Percentiles rank a stretch among this genome's conserved stretches.
These are phyloP conservation scores for Drosophila ercepeae DNA, from an alignment of 1,140 invertebrate species.

Conservation along the genomic window DNA sequence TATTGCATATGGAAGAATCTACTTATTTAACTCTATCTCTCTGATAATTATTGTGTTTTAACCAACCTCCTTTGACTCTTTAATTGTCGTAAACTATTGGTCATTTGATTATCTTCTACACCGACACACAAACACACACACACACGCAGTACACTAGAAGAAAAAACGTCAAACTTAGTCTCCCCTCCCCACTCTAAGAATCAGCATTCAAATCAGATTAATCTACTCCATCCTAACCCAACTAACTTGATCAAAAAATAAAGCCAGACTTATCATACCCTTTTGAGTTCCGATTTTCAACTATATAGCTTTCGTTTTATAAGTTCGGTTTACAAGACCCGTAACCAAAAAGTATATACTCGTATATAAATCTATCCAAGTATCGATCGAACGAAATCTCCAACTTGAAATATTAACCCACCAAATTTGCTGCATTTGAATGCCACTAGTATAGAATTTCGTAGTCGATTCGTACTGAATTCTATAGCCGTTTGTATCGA, in stretches of 20 bases:
- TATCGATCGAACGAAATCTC: constrained; percentile 38
- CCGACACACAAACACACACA: constrained; percentile 36
- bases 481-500: constrained; percentile 81
- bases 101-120: constrained; percentile 51
- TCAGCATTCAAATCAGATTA: constrained; percentile 24
- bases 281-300: not conserved
- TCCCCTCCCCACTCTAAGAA: not conserved
- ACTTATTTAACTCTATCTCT: constrained; percentile 41
- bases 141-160: constrained; percentile 29
- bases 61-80: constrained; percentile 56
- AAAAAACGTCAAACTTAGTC: constrained; percentile 21
- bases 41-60: constrained; percentile 68
- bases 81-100: constrained; percentile 68
- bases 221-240: constrained; percentile 10
- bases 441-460: constrained; percentile 70
- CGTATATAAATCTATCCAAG: constrained; percentile 15
- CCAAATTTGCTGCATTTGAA: constrained; percentile 75
- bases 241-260: not conserved
- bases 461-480: constrained; percentile 66
- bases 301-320: constrained; percentile 26
- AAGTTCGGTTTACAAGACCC: constrained; percentile 26
- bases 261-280: constrained; percentile 7
- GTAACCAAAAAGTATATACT: constrained; percentile 31
- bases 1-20: constrained; percentile 61
- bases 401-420: constrained; percentile 74